Percentiles rank a stretch among this genome's conserved stretches.
phyloP scores from a whole-genome alignment of 2,797 vertebrate genomes.

The Neosilurus mollespiculum region DNA sequence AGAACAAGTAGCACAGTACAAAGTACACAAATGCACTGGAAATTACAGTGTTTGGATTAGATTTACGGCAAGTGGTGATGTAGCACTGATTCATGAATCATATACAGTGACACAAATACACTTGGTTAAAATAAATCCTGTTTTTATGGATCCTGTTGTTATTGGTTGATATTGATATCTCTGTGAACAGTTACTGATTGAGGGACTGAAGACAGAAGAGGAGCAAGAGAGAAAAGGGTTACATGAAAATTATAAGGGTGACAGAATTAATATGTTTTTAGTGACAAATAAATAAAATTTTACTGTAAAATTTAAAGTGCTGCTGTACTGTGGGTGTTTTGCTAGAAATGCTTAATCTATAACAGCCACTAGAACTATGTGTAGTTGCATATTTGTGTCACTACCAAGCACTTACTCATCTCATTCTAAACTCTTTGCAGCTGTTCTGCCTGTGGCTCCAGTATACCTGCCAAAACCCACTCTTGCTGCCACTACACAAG shows the following conservation, averaged over 20 bases:
- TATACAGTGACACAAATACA: not conserved
- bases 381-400: slow-evolving; percentile 16
- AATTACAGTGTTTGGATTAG: not conserved
- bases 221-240: not conserved
- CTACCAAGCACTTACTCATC: slow-evolving; percentile 26
- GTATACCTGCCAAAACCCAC: slow-evolving; percentile 2
- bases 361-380: slow-evolving; percentile 10
- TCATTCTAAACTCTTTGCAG: slow-evolving; percentile 22
- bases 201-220: not conserved
- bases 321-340: not conserved
- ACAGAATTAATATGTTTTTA: slow-evolving; percentile 1
- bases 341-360: slow-evolving; percentile 7
- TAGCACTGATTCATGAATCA: not conserved
- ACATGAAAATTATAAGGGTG: not conserved
- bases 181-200: not conserved
- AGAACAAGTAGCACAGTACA: not conserved
- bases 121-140: not conserved
- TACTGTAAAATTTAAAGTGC: not conserved
- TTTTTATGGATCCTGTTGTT: slow-evolving; percentile 12
- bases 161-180: slow-evolving; percentile 5
- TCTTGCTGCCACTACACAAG: slow-evolving; percentile 10
- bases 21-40: not conserved
- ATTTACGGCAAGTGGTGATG: slow-evolving; percentile 28
- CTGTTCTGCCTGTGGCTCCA: slow-evolving; percentile 32
- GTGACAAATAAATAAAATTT: not conserved